Percentiles rank a stretch among this genome's conserved stretches.
Evolutionary conservation across 1,140 invertebrate genomes (phyloP).

Genomic region (Scaptomyza pallida): DNA sequence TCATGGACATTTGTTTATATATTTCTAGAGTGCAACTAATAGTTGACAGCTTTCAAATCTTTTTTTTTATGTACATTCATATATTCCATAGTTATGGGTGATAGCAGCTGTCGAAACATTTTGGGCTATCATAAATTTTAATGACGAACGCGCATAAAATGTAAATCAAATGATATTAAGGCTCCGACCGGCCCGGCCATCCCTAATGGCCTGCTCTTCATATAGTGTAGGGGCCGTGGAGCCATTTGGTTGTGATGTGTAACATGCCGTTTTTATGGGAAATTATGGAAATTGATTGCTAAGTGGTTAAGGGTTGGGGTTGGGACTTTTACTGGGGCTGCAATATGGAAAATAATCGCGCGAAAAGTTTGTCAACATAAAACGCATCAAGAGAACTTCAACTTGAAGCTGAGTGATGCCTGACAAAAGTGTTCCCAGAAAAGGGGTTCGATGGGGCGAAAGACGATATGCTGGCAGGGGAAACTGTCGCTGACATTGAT

Average conservation of each 20-base stretch:
- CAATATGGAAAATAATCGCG: constrained; percentile 58
- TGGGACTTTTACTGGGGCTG: background rate
- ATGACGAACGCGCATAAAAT: constrained; percentile 75
- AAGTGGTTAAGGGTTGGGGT: constrained; percentile 29
- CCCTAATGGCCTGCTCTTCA: constrained; percentile 52
- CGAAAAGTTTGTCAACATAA: constrained; percentile 49
- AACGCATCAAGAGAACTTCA: constrained; percentile 58
- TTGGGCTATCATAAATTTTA: constrained; percentile 67
- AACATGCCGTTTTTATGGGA: constrained; percentile 75
- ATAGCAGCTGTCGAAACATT: constrained; percentile 56
- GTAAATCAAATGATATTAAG: constrained; percentile 74
- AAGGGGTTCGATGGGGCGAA: background rate
- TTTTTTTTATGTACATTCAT: background rate
- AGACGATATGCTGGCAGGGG: background rate
- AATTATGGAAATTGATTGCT: constrained; percentile 80
- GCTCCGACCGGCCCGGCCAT: constrained; percentile 56
- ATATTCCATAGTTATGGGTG: constrained; percentile 17
- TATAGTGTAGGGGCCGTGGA: background rate
- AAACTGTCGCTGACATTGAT: constrained; percentile 69
- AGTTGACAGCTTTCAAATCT: constrained; percentile 1
- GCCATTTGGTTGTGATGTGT: constrained; percentile 29
- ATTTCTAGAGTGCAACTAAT: background rate
- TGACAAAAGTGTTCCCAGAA: constrained; percentile 13
- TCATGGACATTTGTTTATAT: background rate
- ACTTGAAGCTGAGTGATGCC: constrained; percentile 67